Base-by-base conservation (phyloP, 2,888 invertebrate genomes). In the Trachelus tabidus region DNA sequence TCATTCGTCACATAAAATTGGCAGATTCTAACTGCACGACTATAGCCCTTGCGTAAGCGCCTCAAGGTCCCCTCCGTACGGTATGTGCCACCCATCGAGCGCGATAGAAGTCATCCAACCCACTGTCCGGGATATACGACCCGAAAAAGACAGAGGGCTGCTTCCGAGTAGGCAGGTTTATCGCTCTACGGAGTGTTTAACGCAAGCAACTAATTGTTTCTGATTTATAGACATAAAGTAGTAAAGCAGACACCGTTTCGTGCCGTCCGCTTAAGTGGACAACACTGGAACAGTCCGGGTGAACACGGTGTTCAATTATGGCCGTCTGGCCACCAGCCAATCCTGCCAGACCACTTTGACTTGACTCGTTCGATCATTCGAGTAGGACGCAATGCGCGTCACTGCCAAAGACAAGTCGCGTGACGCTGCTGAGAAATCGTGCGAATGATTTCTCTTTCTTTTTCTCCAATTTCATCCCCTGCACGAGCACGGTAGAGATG, bases 281-380 rank as follows among this genome's bases (percentile, higher is more conserved):
- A 81, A 83, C 84, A 82, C 80, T 81, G 83, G 82, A 80, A 75
- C 80, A 80, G 81, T 74, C 79, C 80, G 82, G 80, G 79, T 79
- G 79, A 83, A 82, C 83, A 81, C 79, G 82, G 82, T 83, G 85
- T 85, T 87, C 87, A 85, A 88, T 88, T 88, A 87, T 83, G 83
- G 80, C 85, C 84, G 85, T 82, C 84, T 88, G 88, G 87, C 86
- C 71, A 71, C 79, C 35, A 73, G 87, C 88, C 89, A 89, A 88
- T 87, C 83, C 82, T 81, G 82, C 83, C 81, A 80, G 80, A 23
- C 77, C 80, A 80, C 85, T 86, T 81, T 83, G 82, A 86, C 86
- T 84, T 83, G 80, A 35, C 76, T 78, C 82, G 78, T 79, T 82
- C 81, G 80, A 84, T 84, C 83, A 80, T 83, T 79, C 73, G 79